Conservation (phyloP, 2,888 invertebrate species). For the Cacoxenus indagator region DNA sequence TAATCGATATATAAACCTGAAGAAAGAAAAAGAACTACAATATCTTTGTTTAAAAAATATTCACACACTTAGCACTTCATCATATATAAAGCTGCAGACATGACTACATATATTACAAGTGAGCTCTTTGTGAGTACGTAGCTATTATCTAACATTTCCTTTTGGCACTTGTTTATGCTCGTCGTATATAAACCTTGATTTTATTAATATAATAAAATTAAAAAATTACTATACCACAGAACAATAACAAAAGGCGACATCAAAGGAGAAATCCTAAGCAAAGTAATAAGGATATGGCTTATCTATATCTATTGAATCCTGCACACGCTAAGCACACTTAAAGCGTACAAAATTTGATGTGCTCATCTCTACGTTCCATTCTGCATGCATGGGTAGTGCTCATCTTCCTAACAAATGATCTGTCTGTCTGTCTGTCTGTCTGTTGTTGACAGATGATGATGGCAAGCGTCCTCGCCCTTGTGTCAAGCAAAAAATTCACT, state of each 20-base stretch:
- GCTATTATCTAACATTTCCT: conserved; percentile 14
- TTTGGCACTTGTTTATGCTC: conserved; percentile 11
- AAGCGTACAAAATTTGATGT: background rate
- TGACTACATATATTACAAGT: too few species aligned
- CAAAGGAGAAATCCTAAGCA: conserved; percentile 41
- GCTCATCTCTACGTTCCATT: too few species aligned
- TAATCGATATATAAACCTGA: conserved; percentile 59
- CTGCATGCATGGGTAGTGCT: too few species aligned
- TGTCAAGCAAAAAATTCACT: background rate
- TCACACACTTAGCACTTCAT: conserved; percentile 40
- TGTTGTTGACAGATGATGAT: conserved; percentile 46
- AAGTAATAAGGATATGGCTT: conserved; percentile 42
- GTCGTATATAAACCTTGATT: conserved; percentile 28
- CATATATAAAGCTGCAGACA: too few species aligned
- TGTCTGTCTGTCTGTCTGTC: conserved; percentile 1
- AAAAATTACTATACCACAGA: conserved; percentile 13
- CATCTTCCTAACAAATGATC: background rate
- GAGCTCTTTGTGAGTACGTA: conserved; percentile 14
- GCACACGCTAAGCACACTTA: background rate
- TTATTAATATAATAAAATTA: conserved; percentile 44
- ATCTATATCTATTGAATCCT: conserved; percentile 44
- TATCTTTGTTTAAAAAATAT: conserved; percentile 59
- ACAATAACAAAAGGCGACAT: conserved; percentile 3
- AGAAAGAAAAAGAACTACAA: conserved; percentile 52
- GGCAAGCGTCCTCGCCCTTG: conserved; percentile 23